These are phyloP conservation scores for Xestia rhomboidea DNA, from an alignment of 2,888 invertebrate species.

Conservation along the genomic window DNA sequence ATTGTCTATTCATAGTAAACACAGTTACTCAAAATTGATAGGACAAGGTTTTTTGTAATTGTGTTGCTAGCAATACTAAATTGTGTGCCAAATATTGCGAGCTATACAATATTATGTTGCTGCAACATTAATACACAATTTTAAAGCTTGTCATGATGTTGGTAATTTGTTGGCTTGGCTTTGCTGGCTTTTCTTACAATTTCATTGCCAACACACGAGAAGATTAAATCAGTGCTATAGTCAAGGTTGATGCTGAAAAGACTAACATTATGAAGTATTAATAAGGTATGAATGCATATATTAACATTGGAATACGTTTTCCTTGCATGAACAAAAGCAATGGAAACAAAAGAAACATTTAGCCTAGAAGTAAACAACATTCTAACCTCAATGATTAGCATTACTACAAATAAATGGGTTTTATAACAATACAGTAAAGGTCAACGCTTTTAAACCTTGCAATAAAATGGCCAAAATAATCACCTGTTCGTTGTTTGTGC, in stretches of 20 bases:
- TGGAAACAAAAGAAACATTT: constrained; percentile 8
- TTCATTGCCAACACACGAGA: background rate
- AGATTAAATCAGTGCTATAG: background rate
- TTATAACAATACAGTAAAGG: background rate
- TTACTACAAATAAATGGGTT: background rate
- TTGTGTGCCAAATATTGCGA: background rate
- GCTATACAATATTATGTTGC: background rate
- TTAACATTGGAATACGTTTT: background rate
- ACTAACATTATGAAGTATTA: background rate
- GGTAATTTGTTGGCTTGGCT: too few species aligned
- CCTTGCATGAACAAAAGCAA: background rate
- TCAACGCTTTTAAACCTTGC: constrained; percentile 1
- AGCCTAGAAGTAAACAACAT: constrained; percentile 58
- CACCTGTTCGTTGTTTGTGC: constrained; percentile 85
- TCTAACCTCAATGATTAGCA: constrained; percentile 63
- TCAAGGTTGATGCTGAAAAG: background rate
- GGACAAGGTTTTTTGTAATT: background rate
- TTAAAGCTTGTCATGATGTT: background rate
- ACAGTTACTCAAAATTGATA: background rate
- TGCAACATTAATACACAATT: background rate
- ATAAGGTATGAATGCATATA: background rate
- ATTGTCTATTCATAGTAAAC: background rate
- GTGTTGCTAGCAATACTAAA: background rate
- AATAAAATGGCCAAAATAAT: constrained; percentile 42
- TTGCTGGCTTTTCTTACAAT: too few species aligned